phyloP scores from a whole-genome alignment of 2,888 invertebrate genomes.

The Julus scanicus region DNA sequence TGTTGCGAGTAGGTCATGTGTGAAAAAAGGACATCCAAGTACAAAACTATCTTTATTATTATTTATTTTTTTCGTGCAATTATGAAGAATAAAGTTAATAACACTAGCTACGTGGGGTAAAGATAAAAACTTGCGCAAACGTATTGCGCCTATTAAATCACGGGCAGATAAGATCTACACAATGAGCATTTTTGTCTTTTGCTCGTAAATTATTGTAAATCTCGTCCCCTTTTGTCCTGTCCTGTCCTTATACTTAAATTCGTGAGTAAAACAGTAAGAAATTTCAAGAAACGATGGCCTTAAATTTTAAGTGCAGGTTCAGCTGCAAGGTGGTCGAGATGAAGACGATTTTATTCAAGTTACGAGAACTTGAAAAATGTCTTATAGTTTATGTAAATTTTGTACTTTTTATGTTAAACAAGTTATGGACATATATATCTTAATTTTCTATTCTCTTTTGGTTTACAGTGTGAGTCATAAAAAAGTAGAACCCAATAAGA shows the following conservation, averaged over 20 bases:
- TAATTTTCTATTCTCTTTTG: no score
- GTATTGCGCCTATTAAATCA: conserved; percentile 32
- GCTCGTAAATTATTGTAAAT: background rate
- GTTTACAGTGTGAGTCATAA: no score
- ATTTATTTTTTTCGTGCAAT: conserved; percentile 17
- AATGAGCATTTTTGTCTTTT: conserved; percentile 14
- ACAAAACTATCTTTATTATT: background rate
- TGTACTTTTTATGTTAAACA: background rate
- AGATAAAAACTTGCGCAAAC: conserved; percentile 28
- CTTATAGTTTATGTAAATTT: background rate
- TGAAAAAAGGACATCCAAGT: background rate
- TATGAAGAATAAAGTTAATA: conserved; percentile 38
- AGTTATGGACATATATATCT: no score
- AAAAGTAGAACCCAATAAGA: no score
- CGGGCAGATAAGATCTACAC: background rate
- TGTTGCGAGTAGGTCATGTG: background rate
- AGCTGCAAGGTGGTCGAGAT: background rate
- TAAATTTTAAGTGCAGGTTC: background rate
- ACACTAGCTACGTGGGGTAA: conserved; percentile 16
- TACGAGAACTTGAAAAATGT: background rate
- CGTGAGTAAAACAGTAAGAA: conserved; percentile 19
- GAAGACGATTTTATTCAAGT: background rate
- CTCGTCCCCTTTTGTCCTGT: background rate
- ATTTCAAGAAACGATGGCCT: background rate
- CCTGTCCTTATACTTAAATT: background rate